A percentile compares a stretch with the other conserved stretches of the same genome.
phyloP scores from a whole-genome alignment of 2,113 vertebrate genomes.

The Anolis carolinensis region DNA sequence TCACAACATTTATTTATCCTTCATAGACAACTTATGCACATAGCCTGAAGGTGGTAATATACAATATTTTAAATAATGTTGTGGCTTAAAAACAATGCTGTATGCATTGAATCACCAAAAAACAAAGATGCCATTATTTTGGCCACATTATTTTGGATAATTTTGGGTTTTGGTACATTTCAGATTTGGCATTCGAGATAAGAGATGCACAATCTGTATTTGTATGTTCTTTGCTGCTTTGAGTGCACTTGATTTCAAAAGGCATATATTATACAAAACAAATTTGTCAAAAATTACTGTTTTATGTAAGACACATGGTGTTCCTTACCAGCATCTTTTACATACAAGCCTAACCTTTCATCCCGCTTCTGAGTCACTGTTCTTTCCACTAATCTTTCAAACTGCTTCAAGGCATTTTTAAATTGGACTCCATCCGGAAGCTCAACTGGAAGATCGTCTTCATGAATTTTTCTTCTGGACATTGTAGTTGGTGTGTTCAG shows the following conservation, averaged over 20 bases:
- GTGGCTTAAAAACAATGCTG: no score
- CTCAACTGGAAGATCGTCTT: not conserved
- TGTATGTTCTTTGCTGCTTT: not conserved
- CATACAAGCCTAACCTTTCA: slow-evolving; percentile 58
- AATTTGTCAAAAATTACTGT: not conserved
- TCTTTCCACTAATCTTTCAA: slow-evolving; percentile 67
- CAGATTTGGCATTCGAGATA: no score
- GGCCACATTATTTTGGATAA: no score
- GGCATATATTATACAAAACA: not conserved
- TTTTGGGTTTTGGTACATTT: no score
- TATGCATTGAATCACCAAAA: no score
- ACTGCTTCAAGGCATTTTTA: slow-evolving; percentile 57
- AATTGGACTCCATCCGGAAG: slow-evolving; percentile 51
- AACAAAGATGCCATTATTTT: no score
- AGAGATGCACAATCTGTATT: not conserved
- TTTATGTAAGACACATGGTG: not conserved
- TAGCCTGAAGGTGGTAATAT: no score
- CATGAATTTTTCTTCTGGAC: slow-evolving; percentile 7
- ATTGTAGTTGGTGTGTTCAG: slow-evolving; percentile 27
- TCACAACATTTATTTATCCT: no score
- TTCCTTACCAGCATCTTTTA: slow-evolving; percentile 69
- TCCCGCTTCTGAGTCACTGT: slow-evolving; percentile 63
- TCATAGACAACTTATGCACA: no score
- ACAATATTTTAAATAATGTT: no score
- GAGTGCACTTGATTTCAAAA: not conserved